Evolutionary conservation across 2,888 invertebrate species (phyloP).

Genomic region (Drosophila peninsularis): DNA sequence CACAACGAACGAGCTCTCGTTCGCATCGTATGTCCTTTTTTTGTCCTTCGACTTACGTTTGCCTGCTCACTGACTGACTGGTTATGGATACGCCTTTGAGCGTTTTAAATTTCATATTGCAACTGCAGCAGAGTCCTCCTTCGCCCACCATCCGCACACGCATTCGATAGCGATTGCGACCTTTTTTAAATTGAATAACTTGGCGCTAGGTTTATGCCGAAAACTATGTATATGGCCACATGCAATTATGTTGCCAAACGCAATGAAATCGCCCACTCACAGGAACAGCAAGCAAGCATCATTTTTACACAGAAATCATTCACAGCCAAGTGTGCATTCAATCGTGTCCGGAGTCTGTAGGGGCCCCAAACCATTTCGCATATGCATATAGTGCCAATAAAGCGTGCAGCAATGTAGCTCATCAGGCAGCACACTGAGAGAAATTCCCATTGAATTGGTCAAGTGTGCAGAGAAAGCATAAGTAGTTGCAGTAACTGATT

Average conservation of each 20-base stretch:
- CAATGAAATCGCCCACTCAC: slow-evolving; percentile 56
- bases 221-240: slow-evolving; percentile 44
- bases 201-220: slow-evolving; percentile 34
- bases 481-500: fast-evolving
- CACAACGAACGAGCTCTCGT: slow-evolving; percentile 51
- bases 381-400: slow-evolving; percentile 70
- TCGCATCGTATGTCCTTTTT: slow-evolving; percentile 72
- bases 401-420: slow-evolving; percentile 56
- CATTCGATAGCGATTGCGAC: slow-evolving; percentile 27
- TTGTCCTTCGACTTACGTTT: slow-evolving; percentile 77
- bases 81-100: slow-evolving; percentile 80
- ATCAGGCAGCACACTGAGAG: slow-evolving; percentile 45
- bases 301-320: slow-evolving; percentile 76
- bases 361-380: slow-evolving; percentile 15
- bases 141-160: not conserved
- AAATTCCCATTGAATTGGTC: not conserved
- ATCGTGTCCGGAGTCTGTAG: slow-evolving; percentile 50
- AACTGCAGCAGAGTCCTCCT: slow-evolving; percentile 54
- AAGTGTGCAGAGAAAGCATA: not conserved
- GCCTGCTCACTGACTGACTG: slow-evolving; percentile 57
- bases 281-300: slow-evolving; percentile 34
- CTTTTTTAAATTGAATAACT: slow-evolving; percentile 61
- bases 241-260: slow-evolving; percentile 75
- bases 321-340: slow-evolving; percentile 74
- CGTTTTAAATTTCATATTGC: slow-evolving; percentile 81